Conservation (phyloP, 64 coral and sea anemone species). For the Trachythela sp. region DNA sequence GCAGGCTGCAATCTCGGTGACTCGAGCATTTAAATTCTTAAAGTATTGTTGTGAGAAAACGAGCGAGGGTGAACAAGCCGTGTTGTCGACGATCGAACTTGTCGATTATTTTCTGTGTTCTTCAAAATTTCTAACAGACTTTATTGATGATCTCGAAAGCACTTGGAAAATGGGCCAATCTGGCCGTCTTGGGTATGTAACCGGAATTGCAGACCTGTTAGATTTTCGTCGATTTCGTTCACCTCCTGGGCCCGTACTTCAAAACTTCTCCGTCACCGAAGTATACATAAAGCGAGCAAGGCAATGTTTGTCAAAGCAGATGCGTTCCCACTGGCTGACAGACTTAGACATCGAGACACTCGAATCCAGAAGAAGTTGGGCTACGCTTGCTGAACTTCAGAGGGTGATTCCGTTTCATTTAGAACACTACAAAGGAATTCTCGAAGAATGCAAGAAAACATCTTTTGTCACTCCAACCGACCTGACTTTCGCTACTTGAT, state of each 20-base stretch:
- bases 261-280: conserved; percentile 6
- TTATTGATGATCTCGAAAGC: conserved; percentile 38
- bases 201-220: conserved; percentile 29
- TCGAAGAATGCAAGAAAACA: not conserved
- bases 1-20: conserved; percentile 35
- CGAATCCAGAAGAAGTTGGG: not conserved
- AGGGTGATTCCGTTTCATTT: not conserved
- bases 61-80: not conserved
- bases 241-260: not conserved
- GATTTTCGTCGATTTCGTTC: conserved; percentile 32
- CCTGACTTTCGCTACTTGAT: not conserved
- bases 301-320: not conserved
- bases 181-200: conserved; percentile 36
- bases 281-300: conserved; percentile 17
- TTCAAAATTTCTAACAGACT: conserved; percentile 19
- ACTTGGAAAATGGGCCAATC: conserved; percentile 33
- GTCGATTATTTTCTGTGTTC: conserved; percentile 32
- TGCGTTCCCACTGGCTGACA: not conserved
- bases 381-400: not conserved
- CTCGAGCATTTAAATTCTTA: conserved; percentile 40
- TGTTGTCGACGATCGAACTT: not conserved
- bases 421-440: not conserved
- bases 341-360: conserved; percentile 13
- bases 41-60: conserved; percentile 37
- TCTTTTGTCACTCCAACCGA: not conserved